Evolutionary conservation across 1,140 invertebrate species (phyloP), one percentile per base, ranked within the genome.

Genomic region (Aradophagus sp.): DNA sequence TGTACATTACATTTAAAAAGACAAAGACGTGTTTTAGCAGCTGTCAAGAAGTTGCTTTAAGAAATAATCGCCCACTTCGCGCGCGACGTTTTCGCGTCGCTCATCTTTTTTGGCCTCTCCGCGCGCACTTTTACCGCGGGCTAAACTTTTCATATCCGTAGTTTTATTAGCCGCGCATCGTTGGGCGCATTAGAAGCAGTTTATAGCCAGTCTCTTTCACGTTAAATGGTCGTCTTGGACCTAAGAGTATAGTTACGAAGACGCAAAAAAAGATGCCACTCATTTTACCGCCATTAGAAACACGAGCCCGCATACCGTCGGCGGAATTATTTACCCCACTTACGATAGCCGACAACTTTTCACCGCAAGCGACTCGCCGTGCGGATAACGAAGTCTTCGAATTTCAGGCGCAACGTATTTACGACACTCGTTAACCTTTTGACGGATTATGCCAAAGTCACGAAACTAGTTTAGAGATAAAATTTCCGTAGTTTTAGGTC

Each of bases 161-260:
- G 63, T 71, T 71, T 74, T 68, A 67, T 61, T 63, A 53, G 73
- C 35, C 56, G 47, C 53, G 58, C 69, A 73, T 72, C 61, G 63
- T 66, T 70, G 72, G 38, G 73, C 66, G 56, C 75, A 78, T 78
- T 78, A 78, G 70, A 70, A 74, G 73, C 73, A 73, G 71, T 77
- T 77, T 77, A 62, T 73, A 63, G 67, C 56, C 52, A 55, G 56
- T 44, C 58, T 67, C 58, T 58, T 62, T 67, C 61, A 35, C 53
- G 52, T 41, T 68, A 74, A 67, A 70, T 63, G 66, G 67, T 16
- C 29, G 53, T 12, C 58, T 19, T 13, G 17, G 59, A 74, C 66
- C 67, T 65, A 45, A 58, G 56, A 23, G 52, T 66, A 47, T 41
- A 53, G 47, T 35, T 7, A 39, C 48, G 27, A 8, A 2, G 5